Percentiles rank a stretch among this genome's conserved stretches.
Evolutionary conservation across 1,140 invertebrate species (phyloP).

Genomic region (Drosophila kanapiae): DNA sequence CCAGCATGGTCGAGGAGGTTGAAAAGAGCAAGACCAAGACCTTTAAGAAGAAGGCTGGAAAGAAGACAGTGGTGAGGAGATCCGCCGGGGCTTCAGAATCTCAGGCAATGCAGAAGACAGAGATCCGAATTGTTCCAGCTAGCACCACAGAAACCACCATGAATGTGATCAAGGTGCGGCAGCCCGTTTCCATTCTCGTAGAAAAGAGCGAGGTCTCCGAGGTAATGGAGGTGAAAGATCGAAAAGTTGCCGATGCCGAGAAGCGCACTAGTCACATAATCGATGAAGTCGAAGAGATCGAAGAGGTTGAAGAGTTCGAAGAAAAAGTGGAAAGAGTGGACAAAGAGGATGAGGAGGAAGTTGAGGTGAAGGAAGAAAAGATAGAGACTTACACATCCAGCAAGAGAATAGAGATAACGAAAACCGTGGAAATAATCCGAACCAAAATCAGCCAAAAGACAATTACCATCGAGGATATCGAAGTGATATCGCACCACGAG

Average conservation of each 20-base stretch:
- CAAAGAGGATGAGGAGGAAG: constrained; percentile 29
- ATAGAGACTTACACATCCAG: constrained; percentile 54
- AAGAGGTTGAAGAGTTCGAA: constrained; percentile 57
- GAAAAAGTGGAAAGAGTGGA: constrained; percentile 56
- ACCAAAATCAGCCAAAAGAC: constrained; percentile 78
- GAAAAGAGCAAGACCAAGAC: constrained; percentile 79
- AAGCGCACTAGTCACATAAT: constrained; percentile 78
- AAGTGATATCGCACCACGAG: constrained; percentile 81
- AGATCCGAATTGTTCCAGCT: constrained; percentile 66
- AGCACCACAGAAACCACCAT: constrained; percentile 74
- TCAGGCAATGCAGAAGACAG: constrained; percentile 54
- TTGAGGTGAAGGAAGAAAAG: constrained; percentile 36
- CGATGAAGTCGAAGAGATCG: constrained; percentile 65
- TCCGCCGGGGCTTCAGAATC: constrained; percentile 33
- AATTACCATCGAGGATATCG: constrained; percentile 74
- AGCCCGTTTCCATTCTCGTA: constrained; percentile 83
- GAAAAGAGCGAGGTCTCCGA: constrained; percentile 86
- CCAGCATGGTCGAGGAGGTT: constrained; percentile 71
- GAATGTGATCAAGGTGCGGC: constrained; percentile 69
- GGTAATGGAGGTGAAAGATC: constrained; percentile 81
- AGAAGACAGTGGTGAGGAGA: constrained; percentile 56
- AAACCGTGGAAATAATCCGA: constrained; percentile 76
- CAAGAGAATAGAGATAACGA: constrained; percentile 65
- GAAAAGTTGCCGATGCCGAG: constrained; percentile 74
- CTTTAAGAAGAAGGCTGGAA: constrained; percentile 70